These are phyloP conservation scores for Sphaerophoria rueppellii DNA, from an alignment of 2,888 invertebrate species.

Conservation along the genomic window DNA sequence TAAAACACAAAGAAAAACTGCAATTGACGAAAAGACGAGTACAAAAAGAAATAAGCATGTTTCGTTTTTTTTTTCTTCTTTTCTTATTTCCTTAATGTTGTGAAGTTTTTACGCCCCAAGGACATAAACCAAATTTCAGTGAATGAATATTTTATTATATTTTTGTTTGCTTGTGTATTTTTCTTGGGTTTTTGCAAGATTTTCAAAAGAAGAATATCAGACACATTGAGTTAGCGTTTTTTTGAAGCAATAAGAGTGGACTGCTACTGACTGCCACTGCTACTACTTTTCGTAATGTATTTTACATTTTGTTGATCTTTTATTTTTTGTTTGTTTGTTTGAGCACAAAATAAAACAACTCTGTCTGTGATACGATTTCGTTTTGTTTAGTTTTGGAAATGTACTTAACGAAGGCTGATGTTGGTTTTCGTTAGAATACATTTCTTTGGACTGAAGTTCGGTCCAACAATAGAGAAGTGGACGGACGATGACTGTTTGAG, in stretches of 20 bases:
- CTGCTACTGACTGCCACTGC: not conserved
- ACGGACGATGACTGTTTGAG: not conserved
- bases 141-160: constrained; percentile 70
- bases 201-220: constrained; percentile 44
- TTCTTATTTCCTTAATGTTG: constrained; percentile 25
- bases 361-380: constrained; percentile 7
- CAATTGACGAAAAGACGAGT: not conserved
- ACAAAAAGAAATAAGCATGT: not conserved
- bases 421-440: no score
- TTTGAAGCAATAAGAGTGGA: not conserved
- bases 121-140: constrained; percentile 70
- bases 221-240: constrained; percentile 23
- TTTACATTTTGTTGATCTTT: constrained; percentile 5
- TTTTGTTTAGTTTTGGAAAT: constrained; percentile 5
- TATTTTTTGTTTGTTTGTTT: constrained; percentile 6
- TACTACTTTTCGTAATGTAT: constrained; percentile 10
- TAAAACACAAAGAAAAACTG: constrained; percentile 33
- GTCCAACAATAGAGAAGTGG: not conserved
- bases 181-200: not conserved
- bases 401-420: not conserved
- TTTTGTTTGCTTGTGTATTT: constrained; percentile 24
- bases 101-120: constrained; percentile 43
- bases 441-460: no score
- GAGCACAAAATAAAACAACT: not conserved
- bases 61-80: not conserved